These are phyloP conservation scores for Archivesica marissinica DNA, from an alignment of 1,140 invertebrate species.

Conservation along the genomic window DNA sequence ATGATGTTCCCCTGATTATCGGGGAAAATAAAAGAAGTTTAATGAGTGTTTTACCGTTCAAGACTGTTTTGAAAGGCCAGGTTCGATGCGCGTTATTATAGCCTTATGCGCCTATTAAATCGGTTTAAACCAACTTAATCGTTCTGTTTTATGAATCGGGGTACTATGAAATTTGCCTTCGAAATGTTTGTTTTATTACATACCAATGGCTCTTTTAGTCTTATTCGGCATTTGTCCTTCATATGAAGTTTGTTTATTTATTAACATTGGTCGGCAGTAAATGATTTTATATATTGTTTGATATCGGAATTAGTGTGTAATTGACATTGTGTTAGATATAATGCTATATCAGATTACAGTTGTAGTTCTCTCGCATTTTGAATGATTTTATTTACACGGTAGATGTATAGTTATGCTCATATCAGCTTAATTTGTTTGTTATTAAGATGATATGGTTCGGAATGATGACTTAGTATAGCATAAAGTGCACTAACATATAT, in stretches of 20 bases:
- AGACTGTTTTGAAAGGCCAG: slow-evolving; percentile 35
- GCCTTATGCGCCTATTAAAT: slow-evolving; percentile 62
- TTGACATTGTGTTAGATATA: neutral
- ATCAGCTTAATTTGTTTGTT: neutral
- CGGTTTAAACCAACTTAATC: slow-evolving; percentile 58
- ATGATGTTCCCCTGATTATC: slow-evolving; percentile 55
- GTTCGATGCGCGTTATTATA: slow-evolving; percentile 27
- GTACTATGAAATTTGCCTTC: slow-evolving; percentile 54
- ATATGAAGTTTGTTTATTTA: slow-evolving; percentile 55
- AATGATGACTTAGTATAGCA: too few species aligned
- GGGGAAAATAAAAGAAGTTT: slow-evolving; percentile 62
- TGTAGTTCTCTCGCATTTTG: neutral
- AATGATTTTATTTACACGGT: neutral
- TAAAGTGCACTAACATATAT: too few species aligned
- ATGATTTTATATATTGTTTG: slow-evolving; percentile 54
- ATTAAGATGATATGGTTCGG: neutral
- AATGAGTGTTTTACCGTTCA: slow-evolving; percentile 59
- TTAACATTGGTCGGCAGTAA: slow-evolving; percentile 36
- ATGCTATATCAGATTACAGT: neutral
- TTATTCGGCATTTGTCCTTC: slow-evolving; percentile 14
- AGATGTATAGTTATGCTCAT: neutral
- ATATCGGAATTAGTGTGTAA: neutral
- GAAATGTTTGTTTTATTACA: slow-evolving; percentile 61
- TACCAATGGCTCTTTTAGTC: slow-evolving; percentile 58
- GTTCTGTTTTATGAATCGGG: slow-evolving; percentile 60